Base-by-base conservation (phyloP, 1,140 invertebrate species). In the Lysiphlebus fabarum region DNA sequence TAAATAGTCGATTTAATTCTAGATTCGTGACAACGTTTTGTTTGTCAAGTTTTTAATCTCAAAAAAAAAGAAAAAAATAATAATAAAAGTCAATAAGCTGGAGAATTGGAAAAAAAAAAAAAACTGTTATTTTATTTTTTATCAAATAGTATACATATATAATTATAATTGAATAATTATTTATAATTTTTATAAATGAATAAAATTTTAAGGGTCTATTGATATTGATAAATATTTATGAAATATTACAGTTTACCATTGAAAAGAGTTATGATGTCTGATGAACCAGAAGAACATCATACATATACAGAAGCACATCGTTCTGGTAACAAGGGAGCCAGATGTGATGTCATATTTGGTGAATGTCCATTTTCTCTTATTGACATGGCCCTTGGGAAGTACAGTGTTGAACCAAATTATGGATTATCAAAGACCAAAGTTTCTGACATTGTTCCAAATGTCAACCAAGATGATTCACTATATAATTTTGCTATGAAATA, bases 371-470 rank as follows among this genome's bases (percentile, higher is more conserved):
- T 90, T 58, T 90, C 88, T 8, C 72, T 90, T 58, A 82, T 90
- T 54, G 87, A 90, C 75, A 82, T 88, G 75, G 86, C 86, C 14
- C 80, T 88, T 62, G 88, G 87, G 26, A 85, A 85, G 73, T 89
- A 89, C 69, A 84, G 84, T 64, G 78, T 7, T 78, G 11, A 73
- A 76, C 43, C 11, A 41, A 36, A 53, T 38, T 44, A 40, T 44
- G 26, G 49, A 17, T 53, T 34, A 47, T 36, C 59, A 17, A 44
- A 26, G 43, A 51, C 55, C 37, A 61, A 56, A 41, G 10, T 40
- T 57, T 36, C 45, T 17, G 10, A 58, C 38, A 38, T 14, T 59
- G 40, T 26, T 26, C 17, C 17, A 26, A 26, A 26, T 26, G 17
- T 26, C 56, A 38, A 60, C 17, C 17, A 68, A 37, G 49, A 45